Base-by-base conservation (phyloP, 2,113 vertebrate species). In the Erythrocebus patas region DNA sequence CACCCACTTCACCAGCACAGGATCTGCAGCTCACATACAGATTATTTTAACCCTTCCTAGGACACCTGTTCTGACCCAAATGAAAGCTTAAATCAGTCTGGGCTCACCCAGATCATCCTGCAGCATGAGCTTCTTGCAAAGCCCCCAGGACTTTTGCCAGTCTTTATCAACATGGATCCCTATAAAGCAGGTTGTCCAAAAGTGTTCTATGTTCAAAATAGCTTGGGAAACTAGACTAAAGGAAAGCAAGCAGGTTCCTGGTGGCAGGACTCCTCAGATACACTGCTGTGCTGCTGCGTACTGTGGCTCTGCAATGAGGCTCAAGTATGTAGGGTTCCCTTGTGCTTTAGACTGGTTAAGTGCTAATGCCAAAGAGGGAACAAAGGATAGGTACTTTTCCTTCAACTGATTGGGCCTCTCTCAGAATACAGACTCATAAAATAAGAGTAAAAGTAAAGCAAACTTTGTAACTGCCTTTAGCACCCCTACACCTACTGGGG, bases 221-320 rank as follows among this genome's bases (percentile, higher is more conserved):
- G 25, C 52, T 85, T 64, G 70, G 50, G 22, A 75, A 92, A 50
- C 30, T 32, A 23, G 48, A 50, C 10, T 9, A 27, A 57, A 70
- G 64, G 50, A 48, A 78, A 57, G 57, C 20, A 38, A 72, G 32
- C 23, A 23, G 27, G 22, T 43, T 81, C 59, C 66, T 80, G 38
- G 79, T 20, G 8, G 10, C 17, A 89, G 82, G 22, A 30, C 14
- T 52, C 68, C 68, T 72, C 22, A n/a, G 52, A 38, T 35, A 38
- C 9, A 1, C 3, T 10, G 16, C 11, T 11, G 0, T 6, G 14
- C 40, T 38, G 50, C 9, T 57, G 32, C 0, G 0, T 0, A 4
- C 45, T 30, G 25, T n/a, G 92, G 27, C 52, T 84, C 35, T 48
- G 45, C 16, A 23, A 40, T 85, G 76, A 70, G 18, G 7, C 10